Evolutionary conservation across 2,888 invertebrate genomes (phyloP).

Genomic region (Saturnia pavonia): DNA sequence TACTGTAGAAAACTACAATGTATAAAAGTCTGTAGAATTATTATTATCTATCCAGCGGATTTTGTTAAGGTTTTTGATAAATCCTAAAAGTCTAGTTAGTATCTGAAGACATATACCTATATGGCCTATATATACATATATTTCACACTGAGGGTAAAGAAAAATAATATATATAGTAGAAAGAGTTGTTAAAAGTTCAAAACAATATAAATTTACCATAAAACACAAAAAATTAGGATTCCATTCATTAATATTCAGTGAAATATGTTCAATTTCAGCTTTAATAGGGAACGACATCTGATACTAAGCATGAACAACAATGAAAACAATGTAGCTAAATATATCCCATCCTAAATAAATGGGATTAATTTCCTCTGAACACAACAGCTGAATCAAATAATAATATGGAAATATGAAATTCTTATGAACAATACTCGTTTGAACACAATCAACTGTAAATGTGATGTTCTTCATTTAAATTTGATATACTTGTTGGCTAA

Average conservation of each 20-base stretch:
- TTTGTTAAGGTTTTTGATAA: not conserved
- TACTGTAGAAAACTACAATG: too few species aligned
- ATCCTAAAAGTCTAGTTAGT: not conserved
- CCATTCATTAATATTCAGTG: not conserved
- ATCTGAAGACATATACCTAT: not conserved
- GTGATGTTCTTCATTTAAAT: slow-evolving; percentile 18
- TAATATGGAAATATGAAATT: slow-evolving; percentile 17
- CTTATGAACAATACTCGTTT: slow-evolving; percentile 15
- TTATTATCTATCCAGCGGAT: not conserved
- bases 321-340: slow-evolving; percentile 19
- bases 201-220: not conserved
- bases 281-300: not conserved
- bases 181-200: not conserved
- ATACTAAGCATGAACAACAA: slow-evolving; percentile 16
- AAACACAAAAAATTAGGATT: not conserved
- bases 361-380: slow-evolving; percentile 19
- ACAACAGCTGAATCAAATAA: slow-evolving; percentile 24
- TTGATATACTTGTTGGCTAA: slow-evolving; percentile 45
- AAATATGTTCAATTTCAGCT: slow-evolving; percentile 1
- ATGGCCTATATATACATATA: too few species aligned
- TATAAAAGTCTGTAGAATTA: too few species aligned
- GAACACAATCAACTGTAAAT: slow-evolving; percentile 12
- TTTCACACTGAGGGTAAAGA: too few species aligned
- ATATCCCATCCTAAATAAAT: slow-evolving; percentile 27
- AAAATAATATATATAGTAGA: not conserved